Percentiles rank a stretch among this genome's conserved stretches.
Conservation (phyloP, 2,797 vertebrate genomes). For the Gorsachius magnificus region DNA sequence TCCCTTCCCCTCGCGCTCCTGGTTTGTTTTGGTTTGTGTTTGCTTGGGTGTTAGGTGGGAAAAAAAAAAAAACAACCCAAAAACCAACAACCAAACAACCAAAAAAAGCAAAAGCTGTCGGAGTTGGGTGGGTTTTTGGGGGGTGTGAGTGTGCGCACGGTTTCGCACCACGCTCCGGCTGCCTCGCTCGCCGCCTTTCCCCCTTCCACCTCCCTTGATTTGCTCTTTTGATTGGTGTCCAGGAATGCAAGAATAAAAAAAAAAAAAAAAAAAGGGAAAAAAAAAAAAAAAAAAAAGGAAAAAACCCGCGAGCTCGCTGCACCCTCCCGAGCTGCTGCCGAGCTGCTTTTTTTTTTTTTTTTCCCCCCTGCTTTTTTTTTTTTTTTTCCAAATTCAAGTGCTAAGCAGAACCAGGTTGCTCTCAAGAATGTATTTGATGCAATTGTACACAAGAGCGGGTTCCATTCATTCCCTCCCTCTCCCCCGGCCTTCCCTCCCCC, state of each 20-base stretch:
- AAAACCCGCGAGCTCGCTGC: not conserved
- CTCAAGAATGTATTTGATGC: slow-evolving; percentile 64
- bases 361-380: not conserved
- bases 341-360: not conserved
- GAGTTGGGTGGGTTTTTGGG: not conserved
- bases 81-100: too few species aligned
- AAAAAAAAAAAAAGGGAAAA: not conserved
- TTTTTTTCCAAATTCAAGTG: slow-evolving; percentile 8
- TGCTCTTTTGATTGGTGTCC: slow-evolving; percentile 70
- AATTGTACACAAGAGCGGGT: slow-evolving; percentile 29
- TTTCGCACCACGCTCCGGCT: slow-evolving; percentile 8
- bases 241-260: slow-evolving; percentile 56
- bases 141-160: not conserved
- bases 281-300: too few species aligned
- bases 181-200: not conserved
- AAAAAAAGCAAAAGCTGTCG: not conserved
- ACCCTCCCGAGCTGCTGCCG: slow-evolving; percentile 51
- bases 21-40: slow-evolving; percentile 51
- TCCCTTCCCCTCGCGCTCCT: too few species aligned
- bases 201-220: slow-evolving; percentile 66
- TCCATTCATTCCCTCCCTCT: slow-evolving; percentile 56
- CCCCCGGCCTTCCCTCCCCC: not conserved
- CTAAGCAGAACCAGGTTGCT: slow-evolving; percentile 69
- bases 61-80: not conserved
- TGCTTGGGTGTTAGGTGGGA: slow-evolving; percentile 36